These are phyloP conservation scores for Aldrovandia affinis DNA, from an alignment of 2,797 vertebrate species.

Conservation along the genomic window DNA sequence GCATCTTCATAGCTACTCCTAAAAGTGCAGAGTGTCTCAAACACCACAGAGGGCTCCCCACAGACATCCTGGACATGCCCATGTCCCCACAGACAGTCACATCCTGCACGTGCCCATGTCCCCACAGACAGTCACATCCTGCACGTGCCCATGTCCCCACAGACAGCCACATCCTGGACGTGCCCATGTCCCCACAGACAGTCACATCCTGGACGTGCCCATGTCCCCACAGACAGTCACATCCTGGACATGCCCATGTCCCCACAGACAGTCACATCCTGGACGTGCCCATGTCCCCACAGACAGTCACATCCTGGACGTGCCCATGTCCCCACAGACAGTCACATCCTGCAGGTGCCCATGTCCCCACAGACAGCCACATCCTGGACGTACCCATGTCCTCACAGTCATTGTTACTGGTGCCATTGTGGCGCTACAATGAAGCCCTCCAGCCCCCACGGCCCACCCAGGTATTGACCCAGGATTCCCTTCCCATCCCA, in stretches of 20 bases:
- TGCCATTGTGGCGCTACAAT: constrained; percentile 11
- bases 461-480: constrained; percentile 3
- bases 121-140: no score
- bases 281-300: no score
- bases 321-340: neutral
- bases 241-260: neutral
- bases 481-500: neutral
- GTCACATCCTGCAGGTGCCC: neutral
- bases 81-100: neutral
- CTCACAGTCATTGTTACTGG: constrained; percentile 9
- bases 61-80: neutral
- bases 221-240: neutral
- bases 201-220: no score
- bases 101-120: neutral
- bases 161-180: neutral
- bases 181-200: neutral
- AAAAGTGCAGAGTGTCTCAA: neutral
- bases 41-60: neutral
- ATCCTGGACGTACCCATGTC: neutral
- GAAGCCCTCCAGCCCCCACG: neutral
- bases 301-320: neutral
- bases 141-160: no score
- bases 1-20: neutral
- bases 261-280: no score
- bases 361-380: neutral